Percentiles rank a stretch among this genome's conserved stretches.
phyloP scores from a whole-genome alignment of 2,888 invertebrate genomes.

The Rhagium mordax region DNA sequence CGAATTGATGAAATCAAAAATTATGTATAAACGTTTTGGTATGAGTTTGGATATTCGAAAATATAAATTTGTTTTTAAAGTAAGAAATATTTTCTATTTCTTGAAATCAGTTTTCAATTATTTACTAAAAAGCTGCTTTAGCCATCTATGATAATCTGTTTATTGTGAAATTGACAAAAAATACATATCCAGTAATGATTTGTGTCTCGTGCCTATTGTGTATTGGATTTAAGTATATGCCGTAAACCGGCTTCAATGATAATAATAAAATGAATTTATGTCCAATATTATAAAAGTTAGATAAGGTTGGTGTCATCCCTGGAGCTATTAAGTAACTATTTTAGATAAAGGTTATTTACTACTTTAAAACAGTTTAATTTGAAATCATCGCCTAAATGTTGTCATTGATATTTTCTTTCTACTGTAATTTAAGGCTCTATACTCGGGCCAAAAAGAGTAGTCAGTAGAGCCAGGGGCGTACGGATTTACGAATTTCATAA shows the following conservation, averaged over 20 bases:
- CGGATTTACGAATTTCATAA: too few species aligned
- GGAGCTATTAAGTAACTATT: constrained; percentile 6
- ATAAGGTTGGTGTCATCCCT: constrained; percentile 41
- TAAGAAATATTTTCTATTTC: too few species aligned
- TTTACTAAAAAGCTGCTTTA: neutral
- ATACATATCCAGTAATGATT: neutral
- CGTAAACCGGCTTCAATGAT: constrained; percentile 32
- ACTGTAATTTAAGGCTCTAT: too few species aligned
- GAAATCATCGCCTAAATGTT: too few species aligned
- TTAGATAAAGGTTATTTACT: constrained; percentile 27
- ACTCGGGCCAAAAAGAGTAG: too few species aligned
- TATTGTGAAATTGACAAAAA: neutral
- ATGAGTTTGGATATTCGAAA: too few species aligned
- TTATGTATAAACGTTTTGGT: too few species aligned
- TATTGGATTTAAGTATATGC: neutral
- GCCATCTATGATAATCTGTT: neutral
- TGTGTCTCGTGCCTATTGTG: constrained; percentile 7
- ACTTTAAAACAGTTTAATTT: neutral
- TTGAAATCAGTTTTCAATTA: neutral
- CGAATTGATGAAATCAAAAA: too few species aligned
- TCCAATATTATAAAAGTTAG: constrained; percentile 52
- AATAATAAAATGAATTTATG: constrained; percentile 52
- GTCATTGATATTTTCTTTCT: too few species aligned
- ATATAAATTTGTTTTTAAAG: too few species aligned
- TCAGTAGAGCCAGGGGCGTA: too few species aligned